Conservation (phyloP, 2,797 vertebrate genomes). For the Tachyglossus aculeatus region DNA sequence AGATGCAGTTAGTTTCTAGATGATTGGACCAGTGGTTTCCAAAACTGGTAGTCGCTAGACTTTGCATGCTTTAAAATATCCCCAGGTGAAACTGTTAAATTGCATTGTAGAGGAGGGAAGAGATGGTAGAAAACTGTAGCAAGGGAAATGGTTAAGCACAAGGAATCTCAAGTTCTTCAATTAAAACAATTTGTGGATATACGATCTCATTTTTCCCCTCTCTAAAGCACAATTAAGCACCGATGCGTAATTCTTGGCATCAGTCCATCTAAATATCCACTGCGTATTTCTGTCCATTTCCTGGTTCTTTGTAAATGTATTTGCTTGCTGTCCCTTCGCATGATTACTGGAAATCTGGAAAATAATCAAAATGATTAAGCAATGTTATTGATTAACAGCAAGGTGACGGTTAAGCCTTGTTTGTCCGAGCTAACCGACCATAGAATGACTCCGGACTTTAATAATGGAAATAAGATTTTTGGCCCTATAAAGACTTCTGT, state of each 20-base stretch:
- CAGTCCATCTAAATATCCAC: conserved; percentile 12
- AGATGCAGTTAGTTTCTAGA: not conserved
- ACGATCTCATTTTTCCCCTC: conserved; percentile 23
- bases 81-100: conserved; percentile 4
- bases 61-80: conserved; percentile 10
- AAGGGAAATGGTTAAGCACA: conserved; percentile 40
- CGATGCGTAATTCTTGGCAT: conserved; percentile 17
- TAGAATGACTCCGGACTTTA: too few species aligned
- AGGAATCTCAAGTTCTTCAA: not conserved
- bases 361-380: not conserved
- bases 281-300: conserved; percentile 1
- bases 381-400: conserved; percentile 1
- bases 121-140: not conserved
- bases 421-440: too few species aligned
- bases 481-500: too few species aligned
- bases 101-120: not conserved
- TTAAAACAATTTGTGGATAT: not conserved
- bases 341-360: conserved; percentile 32
- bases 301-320: not conserved
- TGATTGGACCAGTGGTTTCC: not conserved
- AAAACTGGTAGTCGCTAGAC: conserved; percentile 22
- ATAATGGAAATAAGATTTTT: too few species aligned
- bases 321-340: conserved; percentile 10
- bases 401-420: conserved; percentile 3
- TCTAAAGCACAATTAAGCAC: conserved; percentile 46